Base-by-base conservation (phyloP, 2,113 vertebrate genomes). In the Microcebus griseorufus region DNA sequence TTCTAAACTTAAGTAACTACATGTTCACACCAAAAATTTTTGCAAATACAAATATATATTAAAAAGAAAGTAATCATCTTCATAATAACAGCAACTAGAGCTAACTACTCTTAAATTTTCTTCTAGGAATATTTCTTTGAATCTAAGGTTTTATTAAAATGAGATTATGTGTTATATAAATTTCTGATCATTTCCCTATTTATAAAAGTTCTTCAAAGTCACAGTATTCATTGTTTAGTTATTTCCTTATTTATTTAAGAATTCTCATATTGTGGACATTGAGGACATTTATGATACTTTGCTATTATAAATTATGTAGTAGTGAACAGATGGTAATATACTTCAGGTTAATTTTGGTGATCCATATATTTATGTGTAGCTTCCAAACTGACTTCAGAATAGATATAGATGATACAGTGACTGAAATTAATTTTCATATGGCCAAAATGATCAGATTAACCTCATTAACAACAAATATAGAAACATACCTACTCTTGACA, bases 371-470 rank as follows among this genome's bases (percentile, higher is more conserved):
- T 95, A 10, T 79, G 25, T 39, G 82, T 93, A 88, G 69, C 64
- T 86, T 69, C 53, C 25, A 94, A 92, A 67, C 25, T 53, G 87
- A 81, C 29, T 88, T 11, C 37, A 72, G 67, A 95, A 69, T 53
- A 80, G 23, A 81, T 94, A 48, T 45, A 80, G 29, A 81, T 94
- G 42, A 72, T 72, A 25, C 83, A 62, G 17, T 83, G 18, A 58
- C 75, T 79, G 58, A 87, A 92, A 88, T 90, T 95, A 94, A 90
- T 94, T 96, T 93, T 81, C 60, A 76, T 62, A 39, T 94, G 45
- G 5, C 67, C 85, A 78, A 85, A 92, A 73, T 75, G 51, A 93
- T 93, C 81, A 94, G 37, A 76, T 39, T 88, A 93, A 88, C 58
- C n/a, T 92, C 23, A 65, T 88, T 89, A 89, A 88, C 20, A 94